Conservation (phyloP, 1,140 invertebrate species). For the Ptiloglossa arizonensis region DNA sequence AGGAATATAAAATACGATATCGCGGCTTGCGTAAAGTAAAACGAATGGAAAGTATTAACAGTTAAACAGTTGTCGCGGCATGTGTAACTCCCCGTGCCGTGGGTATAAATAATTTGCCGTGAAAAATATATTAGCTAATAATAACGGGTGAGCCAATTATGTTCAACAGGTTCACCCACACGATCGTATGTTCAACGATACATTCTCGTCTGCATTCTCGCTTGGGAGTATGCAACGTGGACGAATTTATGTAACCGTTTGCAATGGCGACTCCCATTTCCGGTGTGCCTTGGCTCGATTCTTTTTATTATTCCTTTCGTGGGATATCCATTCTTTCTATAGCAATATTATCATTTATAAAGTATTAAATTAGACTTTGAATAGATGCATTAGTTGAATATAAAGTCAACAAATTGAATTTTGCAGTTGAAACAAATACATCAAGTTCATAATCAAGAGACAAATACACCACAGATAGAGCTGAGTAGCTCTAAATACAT, state of each 20-base stretch:
- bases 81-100: slow-evolving; percentile 7
- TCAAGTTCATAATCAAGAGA: too few relatives aligned
- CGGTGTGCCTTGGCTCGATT: slow-evolving; percentile 23
- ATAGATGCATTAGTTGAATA: too few relatives aligned
- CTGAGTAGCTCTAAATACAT: too few relatives aligned
- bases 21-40: background rate
- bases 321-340: background rate
- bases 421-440: too few relatives aligned
- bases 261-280: slow-evolving; percentile 40
- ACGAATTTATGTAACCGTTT: slow-evolving; percentile 47
- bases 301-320: background rate
- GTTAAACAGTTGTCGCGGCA: background rate
- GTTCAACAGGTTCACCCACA: slow-evolving; percentile 52
- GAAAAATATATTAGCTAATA: slow-evolving; percentile 52
- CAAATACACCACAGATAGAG: too few relatives aligned
- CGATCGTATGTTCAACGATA: slow-evolving; percentile 33
- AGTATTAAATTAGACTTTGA: too few relatives aligned
- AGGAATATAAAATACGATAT: slow-evolving; percentile 6
- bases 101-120: slow-evolving; percentile 35
- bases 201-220: slow-evolving; percentile 35
- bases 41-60: background rate
- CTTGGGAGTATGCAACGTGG: slow-evolving; percentile 6
- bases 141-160: slow-evolving; percentile 49
- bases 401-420: too few relatives aligned
- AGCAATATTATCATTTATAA: background rate